Evolutionary conservation across 2,113 vertebrate species (phyloP), one percentile per base, ranked within the genome.

Genomic region (Petaurus breviceps): DNA sequence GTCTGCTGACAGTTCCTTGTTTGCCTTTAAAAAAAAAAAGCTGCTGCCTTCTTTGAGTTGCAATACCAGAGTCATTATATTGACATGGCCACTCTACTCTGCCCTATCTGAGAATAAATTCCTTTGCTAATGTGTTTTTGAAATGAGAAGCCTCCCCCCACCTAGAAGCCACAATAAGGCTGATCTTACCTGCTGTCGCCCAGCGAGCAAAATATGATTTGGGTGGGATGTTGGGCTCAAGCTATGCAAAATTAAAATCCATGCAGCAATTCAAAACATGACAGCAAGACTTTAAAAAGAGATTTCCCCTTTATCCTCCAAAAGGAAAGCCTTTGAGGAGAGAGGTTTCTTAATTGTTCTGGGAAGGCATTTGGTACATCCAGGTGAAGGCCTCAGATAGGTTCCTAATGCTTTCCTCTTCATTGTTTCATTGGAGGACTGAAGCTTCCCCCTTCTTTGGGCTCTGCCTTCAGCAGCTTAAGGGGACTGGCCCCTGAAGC

Each of bases 401-500:
- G 3, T 90, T 92, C 93, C 43, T 61, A 26, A 31, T 57, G 84
- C 47, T 84, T 54, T 77, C 92, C 77, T 97, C 95, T 93, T 93
- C 96, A 95, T 50, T 89, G 51, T 96, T 96, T 57, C 92, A 26
- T 52, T 51, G 89, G 96, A 92, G 55, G 93, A 95, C 96, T 96
- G n/a, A 97, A 96, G 98, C 95, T 96, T 92, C 53, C 96, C 91
- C 19, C 97, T 94, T 96, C 94, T 96, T 95, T 90, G 5, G 91
- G 90, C 94, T 97, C 97, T 98, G 97, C 97, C 96, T 97, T 92
- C 94, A 93, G 91, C 84, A 90, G 98, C 98, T 98, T 97, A 98
- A 98, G 93, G 94, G 68, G 96, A 97, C 97, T 31, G 68, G 95
- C 93, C 97, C 92, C 24, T 94, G 91, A 97, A 97, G 96, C 98